Conservation (phyloP, 2,888 invertebrate genomes). For the Limnephilus marmoratus region DNA sequence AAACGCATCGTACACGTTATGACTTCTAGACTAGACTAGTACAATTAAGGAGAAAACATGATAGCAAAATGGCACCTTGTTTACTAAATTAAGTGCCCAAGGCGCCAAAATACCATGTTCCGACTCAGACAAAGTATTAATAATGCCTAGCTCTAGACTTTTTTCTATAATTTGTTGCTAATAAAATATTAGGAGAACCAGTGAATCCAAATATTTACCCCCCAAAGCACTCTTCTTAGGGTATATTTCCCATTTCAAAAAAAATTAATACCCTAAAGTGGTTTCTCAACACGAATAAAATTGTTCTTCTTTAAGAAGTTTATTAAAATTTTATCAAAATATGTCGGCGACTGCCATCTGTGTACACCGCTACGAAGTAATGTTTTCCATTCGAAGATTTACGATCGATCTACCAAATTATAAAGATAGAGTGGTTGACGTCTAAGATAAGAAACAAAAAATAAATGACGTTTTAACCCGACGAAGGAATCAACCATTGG, state of each 20-base stretch:
- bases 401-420: background rate
- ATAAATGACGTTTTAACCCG: no score
- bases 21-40: no score
- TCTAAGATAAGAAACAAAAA: background rate
- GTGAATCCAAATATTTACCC: no score
- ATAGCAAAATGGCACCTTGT: background rate
- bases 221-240: no score
- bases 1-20: background rate
- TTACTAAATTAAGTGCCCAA: background rate
- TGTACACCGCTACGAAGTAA: background rate
- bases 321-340: background rate
- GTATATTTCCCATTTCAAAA: no score
- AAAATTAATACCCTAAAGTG: background rate
- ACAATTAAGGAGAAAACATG: background rate
- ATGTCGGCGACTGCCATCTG: background rate
- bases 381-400: background rate
- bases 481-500: no score
- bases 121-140: background rate
- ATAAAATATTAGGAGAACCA: background rate
- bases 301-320: background rate
- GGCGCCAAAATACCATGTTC: background rate
- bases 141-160: no score
- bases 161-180: background rate
- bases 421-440: background rate
- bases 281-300: background rate